These are phyloP conservation scores for Silurus glanis DNA, from an alignment of 2,113 vertebrate genomes.

Conservation along the genomic window DNA sequence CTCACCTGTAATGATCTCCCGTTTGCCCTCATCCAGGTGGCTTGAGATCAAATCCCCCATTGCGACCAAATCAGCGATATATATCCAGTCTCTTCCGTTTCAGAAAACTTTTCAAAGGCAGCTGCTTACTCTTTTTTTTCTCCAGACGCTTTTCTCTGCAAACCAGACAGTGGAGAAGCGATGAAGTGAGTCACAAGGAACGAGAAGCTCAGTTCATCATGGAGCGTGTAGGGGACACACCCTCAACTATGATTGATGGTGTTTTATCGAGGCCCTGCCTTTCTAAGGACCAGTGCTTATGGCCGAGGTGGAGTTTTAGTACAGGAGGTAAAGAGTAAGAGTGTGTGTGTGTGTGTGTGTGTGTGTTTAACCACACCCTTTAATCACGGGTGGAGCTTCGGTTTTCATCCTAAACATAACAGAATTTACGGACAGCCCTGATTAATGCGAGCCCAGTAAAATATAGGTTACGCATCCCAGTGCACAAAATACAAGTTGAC, in stretches of 20 bases:
- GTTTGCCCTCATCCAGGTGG: slow-evolving; percentile 88
- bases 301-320: slow-evolving; percentile 48
- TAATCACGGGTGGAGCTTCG: too few species aligned
- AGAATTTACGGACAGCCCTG: too few species aligned
- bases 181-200: slow-evolving; percentile 11
- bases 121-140: background rate
- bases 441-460: too few species aligned
- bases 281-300: slow-evolving; percentile 3
- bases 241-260: slow-evolving; percentile 17
- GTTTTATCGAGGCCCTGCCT: background rate
- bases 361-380: too few species aligned
- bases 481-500: too few species aligned
- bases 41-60: slow-evolving; percentile 91
- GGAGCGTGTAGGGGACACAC: slow-evolving; percentile 22
- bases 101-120: slow-evolving; percentile 1
- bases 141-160: background rate
- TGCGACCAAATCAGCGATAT: slow-evolving; percentile 44
- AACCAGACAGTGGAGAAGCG: slow-evolving; percentile 12
- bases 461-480: too few species aligned
- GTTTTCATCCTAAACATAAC: too few species aligned
- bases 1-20: slow-evolving; percentile 87
- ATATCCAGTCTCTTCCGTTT: slow-evolving; percentile 11
- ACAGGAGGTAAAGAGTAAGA: background rate
- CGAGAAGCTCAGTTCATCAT: background rate
- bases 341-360: background rate